A percentile compares a stretch with the other conserved stretches of the same genome.
Evolutionary conservation across 2,888 invertebrate species (phyloP).

Genomic region (Netelia melanura): DNA sequence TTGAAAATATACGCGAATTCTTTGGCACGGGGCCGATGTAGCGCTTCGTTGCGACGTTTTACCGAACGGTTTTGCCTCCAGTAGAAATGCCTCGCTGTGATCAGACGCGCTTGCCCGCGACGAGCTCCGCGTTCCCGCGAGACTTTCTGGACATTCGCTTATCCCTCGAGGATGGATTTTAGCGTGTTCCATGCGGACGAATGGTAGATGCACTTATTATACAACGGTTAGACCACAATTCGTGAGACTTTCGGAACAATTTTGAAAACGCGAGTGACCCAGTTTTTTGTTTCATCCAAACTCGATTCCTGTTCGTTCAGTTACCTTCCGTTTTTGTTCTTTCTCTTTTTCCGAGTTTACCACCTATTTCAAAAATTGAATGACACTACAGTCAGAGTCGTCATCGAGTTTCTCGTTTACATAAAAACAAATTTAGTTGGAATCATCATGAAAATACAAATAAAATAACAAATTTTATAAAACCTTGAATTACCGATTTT

Average conservation of each 20-base stretch:
- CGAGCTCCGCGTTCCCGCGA: conserved; percentile 20
- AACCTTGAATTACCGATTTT: too few relatives aligned
- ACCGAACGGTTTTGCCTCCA: conserved; percentile 31
- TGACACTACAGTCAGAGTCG: too few relatives aligned
- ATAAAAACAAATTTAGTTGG: too few relatives aligned
- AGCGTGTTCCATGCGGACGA: conserved; percentile 18
- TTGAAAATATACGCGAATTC: conserved; percentile 29
- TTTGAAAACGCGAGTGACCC: conserved; percentile 58
- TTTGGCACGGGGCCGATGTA: conserved; percentile 28
- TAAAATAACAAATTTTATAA: too few relatives aligned
- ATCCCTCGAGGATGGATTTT: conserved; percentile 11
- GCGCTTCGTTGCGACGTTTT: conserved; percentile 1
- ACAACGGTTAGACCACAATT: conserved; percentile 37
- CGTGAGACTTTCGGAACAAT: conserved; percentile 5
- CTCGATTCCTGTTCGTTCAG: conserved; percentile 9
- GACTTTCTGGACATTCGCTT: conserved; percentile 21
- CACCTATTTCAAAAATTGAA: too few relatives aligned
- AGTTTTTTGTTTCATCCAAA: conserved; percentile 36
- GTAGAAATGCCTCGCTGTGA: conserved; percentile 56
- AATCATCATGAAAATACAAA: too few relatives aligned
- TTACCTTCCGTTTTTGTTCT: too few relatives aligned
- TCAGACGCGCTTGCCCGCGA: conserved; percentile 45
- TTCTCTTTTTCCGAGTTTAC: too few relatives aligned
- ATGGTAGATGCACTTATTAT: background rate
- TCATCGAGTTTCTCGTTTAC: too few relatives aligned